Evolutionary conservation across 2,888 invertebrate species (phyloP), one percentile per base, ranked within the genome.

Genomic region (Byasa hedistus): DNA sequence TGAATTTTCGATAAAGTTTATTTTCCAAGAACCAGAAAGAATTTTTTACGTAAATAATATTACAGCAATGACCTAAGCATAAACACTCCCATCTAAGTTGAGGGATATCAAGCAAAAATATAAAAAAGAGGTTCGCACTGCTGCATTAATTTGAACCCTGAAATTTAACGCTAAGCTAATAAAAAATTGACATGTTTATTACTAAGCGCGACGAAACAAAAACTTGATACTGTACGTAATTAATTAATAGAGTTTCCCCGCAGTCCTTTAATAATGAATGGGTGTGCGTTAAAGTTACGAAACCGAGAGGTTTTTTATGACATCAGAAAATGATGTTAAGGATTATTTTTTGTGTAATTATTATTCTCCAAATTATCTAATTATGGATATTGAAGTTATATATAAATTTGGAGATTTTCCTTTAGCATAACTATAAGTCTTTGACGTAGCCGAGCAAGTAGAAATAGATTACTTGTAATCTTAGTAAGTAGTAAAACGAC

Each of bases 161-260:
- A 64, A 64, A 64, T 23, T 52, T 54, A 23, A 15, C 21, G 22
- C n/a, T 48, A 52, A 64, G 52, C 24, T 24, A 22, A 23, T 36
- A 64, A 58, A 59, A 60, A 59, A 64, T 24, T 24, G 39, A 54
- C 27, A 44, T 22, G 57, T 21, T 57, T 36, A 52, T 58, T 64
- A 22, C 39, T 23, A 39, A 58, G 52, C 55, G 23, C 22, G 19
- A 22, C 23, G 32, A 48, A 48, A 54, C 59, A 59, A 58, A 59
- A 59, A 58, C 39, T 52, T 15, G 23, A 52, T n/a, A 52, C 36
- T 12, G 54, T 32, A n/a, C 19, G 8, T 59, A 55, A 64, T 59
- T 64, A 54, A 64, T 59, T 55, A 64, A 36, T 21, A 52, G n/a
- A 59, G 44, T 59, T 64, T 44, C 1, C 51, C 39, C 32, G 48